Base-by-base conservation (phyloP, 2,797 vertebrate species). In the Enoplosus armatus region DNA sequence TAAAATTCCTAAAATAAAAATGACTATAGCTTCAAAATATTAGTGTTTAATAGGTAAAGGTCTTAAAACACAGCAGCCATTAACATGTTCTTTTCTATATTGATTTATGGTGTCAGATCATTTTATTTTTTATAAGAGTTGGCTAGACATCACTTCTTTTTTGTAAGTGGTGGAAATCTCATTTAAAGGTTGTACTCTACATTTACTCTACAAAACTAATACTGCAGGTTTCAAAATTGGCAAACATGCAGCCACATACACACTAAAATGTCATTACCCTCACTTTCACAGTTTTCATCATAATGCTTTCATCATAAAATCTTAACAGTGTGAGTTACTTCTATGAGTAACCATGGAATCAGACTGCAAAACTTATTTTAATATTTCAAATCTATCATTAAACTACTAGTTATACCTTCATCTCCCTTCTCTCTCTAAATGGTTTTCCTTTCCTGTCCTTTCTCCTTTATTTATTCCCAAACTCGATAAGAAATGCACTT, bases 291-390 rank as follows among this genome's bases (percentile, higher is more conserved):
- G 65, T 80, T 89, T 92, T 93, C 37, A 35, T 83, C 60, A 76
- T 92, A 81, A 26, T 10, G 65, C 81, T 89, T 92, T 93, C 37
- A 35, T 83, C 60, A 76, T 92, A 81, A 92, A 89, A 59, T 31
- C 39, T 22, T 65, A 69, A 79, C 67, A 80, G 79, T 71, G 55
- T 62, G 69, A 88, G 75, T 80, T 82, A 90, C 62, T 58, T 43
- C 56, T 55, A 24, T n/a, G 26, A 31, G 89, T 91, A 83, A 68
- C 87, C 68, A 79, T 77, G 84, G 82, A 81, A 35, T 80, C 82
- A 72, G 62, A 51, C 58, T n/a, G 74, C 75, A 79, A 87, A 88
- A 83, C 63, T 45, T 51, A 26, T 66, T 43, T 65, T 74, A 84
- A 88, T 79, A 55, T 82, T 62, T 77, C 60, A 80, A 68, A 87